phyloP scores from a whole-genome alignment of 2,113 vertebrate species.

The Anas platyrhynchos region DNA sequence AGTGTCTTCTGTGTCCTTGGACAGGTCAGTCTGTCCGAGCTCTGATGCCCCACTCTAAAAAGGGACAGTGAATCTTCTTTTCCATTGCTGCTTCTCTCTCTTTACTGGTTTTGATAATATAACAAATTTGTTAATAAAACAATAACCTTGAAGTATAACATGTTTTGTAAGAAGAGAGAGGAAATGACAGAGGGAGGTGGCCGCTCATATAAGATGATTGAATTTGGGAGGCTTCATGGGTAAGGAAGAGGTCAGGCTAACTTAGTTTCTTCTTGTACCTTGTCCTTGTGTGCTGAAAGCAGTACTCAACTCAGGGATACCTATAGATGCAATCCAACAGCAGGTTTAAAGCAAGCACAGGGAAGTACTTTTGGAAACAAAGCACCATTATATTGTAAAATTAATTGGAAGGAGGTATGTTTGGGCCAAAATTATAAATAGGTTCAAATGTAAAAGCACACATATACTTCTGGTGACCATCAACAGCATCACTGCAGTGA shows the following conservation, averaged over 20 bases:
- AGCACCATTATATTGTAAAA: not conserved
- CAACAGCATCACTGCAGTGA: not conserved
- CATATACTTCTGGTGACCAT: not conserved
- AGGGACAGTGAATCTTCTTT: not conserved
- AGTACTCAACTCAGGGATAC: not conserved
- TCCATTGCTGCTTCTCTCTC: not conserved
- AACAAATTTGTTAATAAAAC: not conserved
- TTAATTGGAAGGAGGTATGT: not conserved
- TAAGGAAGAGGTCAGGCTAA: not conserved
- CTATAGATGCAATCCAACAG: not conserved
- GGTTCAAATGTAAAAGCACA: not conserved
- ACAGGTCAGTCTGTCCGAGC: not conserved
- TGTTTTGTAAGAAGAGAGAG: not conserved
- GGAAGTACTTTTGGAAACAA: not conserved
- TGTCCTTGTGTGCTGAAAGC: not conserved
- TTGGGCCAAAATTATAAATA: not conserved
- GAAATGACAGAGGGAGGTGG: not conserved
- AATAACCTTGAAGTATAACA: rapidly evolving
- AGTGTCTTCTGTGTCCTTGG: not conserved
- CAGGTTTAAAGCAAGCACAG: not conserved
- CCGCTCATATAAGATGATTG: not conserved
- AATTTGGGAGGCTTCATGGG: not conserved
- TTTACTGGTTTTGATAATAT: not conserved
- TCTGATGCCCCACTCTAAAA: not conserved
- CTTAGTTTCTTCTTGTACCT: not conserved